Evolutionary conservation across 92 coral and sea anemone genomes (phyloP), one percentile per base, ranked within the genome.

Genomic region (Paragorgia papillata): DNA sequence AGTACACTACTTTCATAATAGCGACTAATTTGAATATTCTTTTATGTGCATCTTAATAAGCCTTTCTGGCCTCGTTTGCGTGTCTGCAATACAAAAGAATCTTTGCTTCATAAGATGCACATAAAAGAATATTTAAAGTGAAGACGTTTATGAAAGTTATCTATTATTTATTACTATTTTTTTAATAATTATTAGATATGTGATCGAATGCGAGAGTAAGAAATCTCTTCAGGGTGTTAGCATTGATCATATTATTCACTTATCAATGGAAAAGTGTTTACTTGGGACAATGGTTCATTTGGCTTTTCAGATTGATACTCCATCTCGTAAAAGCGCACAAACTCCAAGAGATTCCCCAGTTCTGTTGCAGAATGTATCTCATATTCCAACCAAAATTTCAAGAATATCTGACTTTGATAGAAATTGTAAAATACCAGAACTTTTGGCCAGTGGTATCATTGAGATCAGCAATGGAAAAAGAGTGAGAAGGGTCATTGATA

Each of bases 221-320:
- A 68, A 44, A 14, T 46, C 27, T 9, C 21, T 68, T 24, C 58
- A 85, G 22, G 80, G 83, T 32, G 19, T 85, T 67, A 31, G 83
- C 3, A 28, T 84, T 14, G 84, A 83, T 9, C 62, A 62, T 73
- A 73, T 90, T 17, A 80, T 88, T 3, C 78, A 88, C 34, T 90
- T 88, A 61, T 86, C 94, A 21, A 85, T 93, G 79, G 93, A 90
- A 44, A 92, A 88, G 66, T 86, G 94, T 41, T 93, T 93, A 75
- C 74, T 86, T 65, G 97, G 97, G 4, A 34, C 86, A 21, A 62
- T 80, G 69, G 77, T 90, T 22, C 82, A 81, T 37, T 88, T 93
- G 53, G 89, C 91, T 31, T 93, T 93, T 63, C 82, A 75, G 34
- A 73, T 83, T 10, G 17, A 86, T 20, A 58, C 75, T 19, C 69